A percentile compares a stretch with the other conserved stretches of the same genome.
These are phyloP conservation scores for Cheilosia grossa DNA, from an alignment of 2,888 invertebrate species.

Conservation along the genomic window DNA sequence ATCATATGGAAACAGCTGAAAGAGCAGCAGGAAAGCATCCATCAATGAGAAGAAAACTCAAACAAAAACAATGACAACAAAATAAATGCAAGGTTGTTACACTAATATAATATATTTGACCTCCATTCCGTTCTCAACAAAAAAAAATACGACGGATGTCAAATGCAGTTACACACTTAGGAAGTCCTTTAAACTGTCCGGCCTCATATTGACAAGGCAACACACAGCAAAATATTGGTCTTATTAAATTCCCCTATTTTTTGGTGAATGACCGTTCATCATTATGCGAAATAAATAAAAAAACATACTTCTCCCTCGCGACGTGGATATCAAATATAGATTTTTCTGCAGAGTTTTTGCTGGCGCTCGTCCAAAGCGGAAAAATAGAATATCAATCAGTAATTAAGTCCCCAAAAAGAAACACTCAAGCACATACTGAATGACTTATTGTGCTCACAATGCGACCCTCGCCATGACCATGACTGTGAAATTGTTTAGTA, in stretches of 20 bases:
- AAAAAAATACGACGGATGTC: background rate
- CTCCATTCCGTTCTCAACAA: conserved; percentile 5
- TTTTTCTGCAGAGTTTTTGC: conserved; percentile 32
- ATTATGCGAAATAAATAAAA: conserved; percentile 38
- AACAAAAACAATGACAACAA: conserved; percentile 13
- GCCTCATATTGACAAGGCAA: background rate
- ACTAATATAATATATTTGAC: conserved; percentile 9
- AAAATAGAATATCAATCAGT: conserved; percentile 35
- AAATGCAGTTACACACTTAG: background rate
- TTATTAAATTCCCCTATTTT: conserved; percentile 7
- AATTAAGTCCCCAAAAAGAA: conserved; percentile 36
- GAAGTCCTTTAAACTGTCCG: background rate
- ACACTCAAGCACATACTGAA: conserved; percentile 4
- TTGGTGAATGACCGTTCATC: background rate
- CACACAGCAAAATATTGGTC: background rate
- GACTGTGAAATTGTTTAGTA: background rate
- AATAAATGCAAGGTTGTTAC: conserved; percentile 11
- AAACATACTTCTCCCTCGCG: background rate
- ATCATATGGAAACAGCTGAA: conserved; percentile 46
- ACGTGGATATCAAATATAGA: conserved; percentile 19
- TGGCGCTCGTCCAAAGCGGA: conserved; percentile 58
- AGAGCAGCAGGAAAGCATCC: conserved; percentile 9
- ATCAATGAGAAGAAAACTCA: conserved; percentile 12
- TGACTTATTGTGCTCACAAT: conserved; percentile 29
- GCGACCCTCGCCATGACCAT: conserved; percentile 12